Percentiles rank a stretch among this genome's conserved stretches.
These are phyloP conservation scores for Amphiura filiformis DNA, from an alignment of 35 echinoderm and acorn worm species.

Conservation along the genomic window DNA sequence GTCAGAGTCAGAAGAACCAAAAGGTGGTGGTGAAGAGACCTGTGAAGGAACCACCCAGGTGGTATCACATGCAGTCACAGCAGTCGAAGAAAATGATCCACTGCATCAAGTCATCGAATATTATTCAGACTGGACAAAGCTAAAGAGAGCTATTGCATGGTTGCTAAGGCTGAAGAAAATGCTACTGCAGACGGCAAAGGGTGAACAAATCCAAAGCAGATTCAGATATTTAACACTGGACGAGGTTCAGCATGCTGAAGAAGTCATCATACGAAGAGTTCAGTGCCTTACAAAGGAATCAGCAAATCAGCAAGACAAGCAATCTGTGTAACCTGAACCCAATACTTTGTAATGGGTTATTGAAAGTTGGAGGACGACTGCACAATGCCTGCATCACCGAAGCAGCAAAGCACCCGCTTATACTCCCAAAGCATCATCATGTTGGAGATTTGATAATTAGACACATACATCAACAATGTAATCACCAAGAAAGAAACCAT, in stretches of 20 bases:
- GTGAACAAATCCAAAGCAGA: not conserved
- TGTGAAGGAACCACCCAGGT: conserved; percentile 18
- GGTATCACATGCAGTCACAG: not conserved
- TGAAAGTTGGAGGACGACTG: conserved; percentile 62
- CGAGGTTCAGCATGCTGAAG: conserved; percentile 12
- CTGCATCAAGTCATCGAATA: not conserved
- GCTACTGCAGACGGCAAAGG: conserved; percentile 1
- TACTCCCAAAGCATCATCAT: conserved; percentile 29
- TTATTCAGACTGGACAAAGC: conserved; percentile 17
- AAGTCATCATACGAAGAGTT: conserved; percentile 13
- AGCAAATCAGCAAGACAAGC: not conserved
- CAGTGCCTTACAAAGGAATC: not conserved
- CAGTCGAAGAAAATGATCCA: not conserved
- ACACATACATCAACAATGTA: conserved; percentile 52
- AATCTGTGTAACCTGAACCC: conserved; percentile 48
- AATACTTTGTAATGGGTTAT: conserved; percentile 54
- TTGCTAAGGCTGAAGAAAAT: conserved; percentile 19
- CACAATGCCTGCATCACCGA: conserved; percentile 19
- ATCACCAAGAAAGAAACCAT: conserved; percentile 60
- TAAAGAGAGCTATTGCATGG: conserved; percentile 28
- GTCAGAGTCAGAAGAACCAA: not conserved
- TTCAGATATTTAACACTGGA: not conserved
- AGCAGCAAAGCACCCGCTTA: conserved; percentile 51
- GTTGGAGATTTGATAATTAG: conserved; percentile 51
- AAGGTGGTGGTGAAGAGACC: conserved; percentile 2